Percentiles rank a stretch among this genome's conserved stretches.
Conservation (phyloP, 2,113 vertebrate genomes). For the Halcyon malimbica region DNA sequence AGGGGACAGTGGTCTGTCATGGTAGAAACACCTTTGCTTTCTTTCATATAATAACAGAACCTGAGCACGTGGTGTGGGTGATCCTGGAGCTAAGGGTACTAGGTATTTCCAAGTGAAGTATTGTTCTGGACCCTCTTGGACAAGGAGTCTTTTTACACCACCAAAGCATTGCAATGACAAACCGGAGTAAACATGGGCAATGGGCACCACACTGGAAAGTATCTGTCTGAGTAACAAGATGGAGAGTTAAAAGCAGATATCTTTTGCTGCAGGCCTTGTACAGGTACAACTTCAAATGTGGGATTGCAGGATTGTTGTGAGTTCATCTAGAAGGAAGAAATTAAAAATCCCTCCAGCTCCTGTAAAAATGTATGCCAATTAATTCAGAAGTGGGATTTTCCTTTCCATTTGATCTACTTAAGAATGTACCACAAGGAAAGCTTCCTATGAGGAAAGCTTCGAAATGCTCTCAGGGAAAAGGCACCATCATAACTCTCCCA, state of each 20-base stretch:
- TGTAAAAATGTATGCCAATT: conserved; percentile 60
- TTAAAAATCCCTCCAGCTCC: conserved; percentile 39
- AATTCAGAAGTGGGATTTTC: conserved; percentile 65
- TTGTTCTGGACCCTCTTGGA: background rate
- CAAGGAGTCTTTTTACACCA: background rate
- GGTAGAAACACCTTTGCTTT: background rate
- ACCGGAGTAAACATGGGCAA: background rate
- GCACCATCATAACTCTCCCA: background rate
- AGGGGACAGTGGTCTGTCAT: background rate
- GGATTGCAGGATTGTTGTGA: background rate
- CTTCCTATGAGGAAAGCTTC: conserved; percentile 63
- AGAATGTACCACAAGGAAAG: conserved; percentile 45
- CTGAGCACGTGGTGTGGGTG: background rate
- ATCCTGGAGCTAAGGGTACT: background rate
- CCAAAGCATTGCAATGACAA: background rate
- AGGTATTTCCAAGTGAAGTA: background rate
- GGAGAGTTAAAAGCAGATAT: background rate
- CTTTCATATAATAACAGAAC: background rate
- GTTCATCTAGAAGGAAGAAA: conserved; percentile 33
- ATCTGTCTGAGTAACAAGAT: background rate
- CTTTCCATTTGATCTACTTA: conserved; percentile 65
- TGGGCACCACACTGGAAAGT: background rate
- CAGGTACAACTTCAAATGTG: background rate
- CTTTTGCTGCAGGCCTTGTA: background rate
- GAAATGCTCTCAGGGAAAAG: conserved; percentile 55